Conservation (phyloP, 2,888 invertebrate species). For the Ceraclea dissimilis region DNA sequence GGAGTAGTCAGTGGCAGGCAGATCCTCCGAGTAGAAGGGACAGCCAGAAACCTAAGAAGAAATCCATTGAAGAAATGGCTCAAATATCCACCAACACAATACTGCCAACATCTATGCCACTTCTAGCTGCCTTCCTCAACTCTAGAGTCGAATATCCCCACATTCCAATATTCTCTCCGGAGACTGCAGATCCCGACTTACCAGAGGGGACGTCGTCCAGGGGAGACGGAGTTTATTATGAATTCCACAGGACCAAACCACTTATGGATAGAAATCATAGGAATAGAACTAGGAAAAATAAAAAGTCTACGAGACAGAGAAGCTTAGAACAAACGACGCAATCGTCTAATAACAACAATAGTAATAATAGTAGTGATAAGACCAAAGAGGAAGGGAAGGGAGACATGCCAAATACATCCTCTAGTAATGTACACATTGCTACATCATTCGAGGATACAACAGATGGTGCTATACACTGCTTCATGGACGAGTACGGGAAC, state of each 20-base stretch:
- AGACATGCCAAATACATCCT: slow-evolving; percentile 31
- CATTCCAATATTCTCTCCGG: slow-evolving; percentile 38
- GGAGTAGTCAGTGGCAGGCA: slow-evolving; percentile 42
- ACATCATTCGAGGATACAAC: slow-evolving; percentile 74
- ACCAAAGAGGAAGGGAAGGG: slow-evolving; percentile 33
- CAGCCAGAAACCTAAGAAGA: slow-evolving; percentile 40
- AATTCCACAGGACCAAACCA: slow-evolving; percentile 36
- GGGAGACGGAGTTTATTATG: slow-evolving; percentile 34
- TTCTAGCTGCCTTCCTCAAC: slow-evolving; percentile 58
- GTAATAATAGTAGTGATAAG: slow-evolving; percentile 35
- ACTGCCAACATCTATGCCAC: slow-evolving; percentile 53
- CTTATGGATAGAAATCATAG: slow-evolving; percentile 46
- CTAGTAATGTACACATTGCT: slow-evolving; percentile 54
- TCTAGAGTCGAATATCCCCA: slow-evolving; percentile 50
- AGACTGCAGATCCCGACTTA: slow-evolving; percentile 32
- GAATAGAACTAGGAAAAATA: slow-evolving; percentile 48
- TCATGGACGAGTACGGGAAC: slow-evolving; percentile 77
- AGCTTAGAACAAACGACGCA: slow-evolving; percentile 41
- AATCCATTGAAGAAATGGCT: slow-evolving; percentile 52
- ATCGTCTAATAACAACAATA: too few relatives aligned
- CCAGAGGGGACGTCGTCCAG: slow-evolving; percentile 30
- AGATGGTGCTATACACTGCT: slow-evolving; percentile 80
- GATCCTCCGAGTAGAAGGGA: slow-evolving; percentile 31
- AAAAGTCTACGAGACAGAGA: slow-evolving; percentile 47
- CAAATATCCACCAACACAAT: slow-evolving; percentile 60